Evolutionary conservation across 2,888 invertebrate genomes (phyloP), one percentile per base, ranked within the genome.

Genomic region (Meghimatium bilineatum): DNA sequence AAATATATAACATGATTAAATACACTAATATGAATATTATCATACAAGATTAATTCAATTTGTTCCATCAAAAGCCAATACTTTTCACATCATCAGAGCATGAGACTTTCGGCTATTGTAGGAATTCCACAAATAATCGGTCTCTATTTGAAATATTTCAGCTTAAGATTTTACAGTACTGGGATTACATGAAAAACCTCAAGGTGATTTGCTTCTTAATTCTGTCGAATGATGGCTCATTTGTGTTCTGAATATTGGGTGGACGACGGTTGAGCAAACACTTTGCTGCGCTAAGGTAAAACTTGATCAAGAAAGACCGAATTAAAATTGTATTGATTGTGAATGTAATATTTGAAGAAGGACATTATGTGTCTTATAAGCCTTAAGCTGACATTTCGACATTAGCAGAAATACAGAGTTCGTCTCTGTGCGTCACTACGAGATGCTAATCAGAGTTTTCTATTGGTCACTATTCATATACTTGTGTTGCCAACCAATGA

Each of bases 251-350:
- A 32, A 76, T 52, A 49, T 76, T 76, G 34, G 76, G 76, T 26
- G 60, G 36, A 60, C 52, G 63, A 26, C 29, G 60, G 76, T 60
- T 38, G 71, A 63, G 77, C 77, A 77, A 77, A 77, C 38, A 77
- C 38, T 60, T 77, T 52, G 56, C 75, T 26, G 52, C 52, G 56
- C 26, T 76, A 36, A 60, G n/a, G 76, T 60, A 76, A 36, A 76
- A 36, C 52, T 34, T 44, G 17, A 49, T 14, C 49, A 63, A 29
- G 69, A 23, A 56, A 26, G 32, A 74, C 36, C 49, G 38, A 1
- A 52, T 44, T 38, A 34, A 78, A 69, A 80, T 44, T 44, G 69
- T 80, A 69, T 79, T 79, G 79, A 79, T 79, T 79, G 34, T 56
- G 79, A 75, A 78, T 52, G 69, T 69, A 69, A 69, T 79, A 32